phyloP scores from a whole-genome alignment of 64 coral and sea anemone species.

The Pocillopora damicornis region DNA sequence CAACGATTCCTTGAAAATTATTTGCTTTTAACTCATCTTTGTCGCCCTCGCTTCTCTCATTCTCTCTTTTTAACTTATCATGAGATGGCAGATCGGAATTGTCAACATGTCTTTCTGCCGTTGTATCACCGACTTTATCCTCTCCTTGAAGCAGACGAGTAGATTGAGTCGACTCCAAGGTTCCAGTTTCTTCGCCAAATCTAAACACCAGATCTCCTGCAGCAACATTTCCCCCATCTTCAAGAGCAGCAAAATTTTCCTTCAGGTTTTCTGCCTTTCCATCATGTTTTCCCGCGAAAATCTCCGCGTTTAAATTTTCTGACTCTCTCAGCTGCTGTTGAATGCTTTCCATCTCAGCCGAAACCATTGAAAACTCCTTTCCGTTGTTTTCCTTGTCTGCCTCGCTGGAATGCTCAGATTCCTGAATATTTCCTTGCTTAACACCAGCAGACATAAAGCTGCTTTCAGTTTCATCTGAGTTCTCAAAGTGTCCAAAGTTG shows the following conservation, averaged over 20 bases:
- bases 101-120: not conserved
- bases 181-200: not conserved
- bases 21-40: not conserved
- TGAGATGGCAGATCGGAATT: not conserved
- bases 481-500: slow-evolving; percentile 60
- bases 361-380: not conserved
- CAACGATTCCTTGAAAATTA: not conserved
- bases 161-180: not conserved
- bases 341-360: too few relatives aligned
- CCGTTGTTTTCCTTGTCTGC: not conserved
- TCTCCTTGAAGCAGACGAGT: slow-evolving; percentile 8
- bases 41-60: not conserved
- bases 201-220: not conserved
- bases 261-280: not conserved
- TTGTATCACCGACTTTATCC: too few relatives aligned
- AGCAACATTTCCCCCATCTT: not conserved
- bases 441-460: slow-evolving; percentile 22
- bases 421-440: not conserved
- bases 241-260: not conserved
- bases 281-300: not conserved
- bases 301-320: not conserved
- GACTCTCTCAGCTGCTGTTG: not conserved
- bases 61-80: not conserved
- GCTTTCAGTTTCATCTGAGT: slow-evolving; percentile 52
- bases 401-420: not conserved